These are phyloP conservation scores for Wasmannia auropunctata DNA, from an alignment of 1,140 invertebrate species.

Conservation along the genomic window DNA sequence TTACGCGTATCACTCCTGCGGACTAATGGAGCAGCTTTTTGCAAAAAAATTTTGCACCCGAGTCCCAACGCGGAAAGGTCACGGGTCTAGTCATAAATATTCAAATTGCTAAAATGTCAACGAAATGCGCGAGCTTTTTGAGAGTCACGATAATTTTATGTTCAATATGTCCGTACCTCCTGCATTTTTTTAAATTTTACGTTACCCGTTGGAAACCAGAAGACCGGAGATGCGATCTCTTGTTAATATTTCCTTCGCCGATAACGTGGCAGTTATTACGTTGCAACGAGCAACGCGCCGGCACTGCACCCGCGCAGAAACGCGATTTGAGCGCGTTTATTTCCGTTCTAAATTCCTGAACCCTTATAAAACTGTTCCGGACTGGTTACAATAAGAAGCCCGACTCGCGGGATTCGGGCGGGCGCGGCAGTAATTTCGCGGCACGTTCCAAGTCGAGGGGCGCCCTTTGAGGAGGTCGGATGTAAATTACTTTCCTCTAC, in stretches of 20 bases:
- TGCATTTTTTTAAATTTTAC: background rate
- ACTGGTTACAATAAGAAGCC: constrained; percentile 10
- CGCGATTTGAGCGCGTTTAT: constrained; percentile 19
- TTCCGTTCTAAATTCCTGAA: constrained; percentile 24
- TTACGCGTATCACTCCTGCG: background rate
- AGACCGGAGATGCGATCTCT: background rate
- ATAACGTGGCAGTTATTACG: background rate
- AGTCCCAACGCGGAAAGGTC: too few relatives aligned
- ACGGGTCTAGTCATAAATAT: background rate
- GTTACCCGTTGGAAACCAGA: background rate
- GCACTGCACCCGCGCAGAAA: background rate
- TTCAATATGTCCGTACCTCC: background rate
- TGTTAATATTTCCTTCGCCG: background rate
- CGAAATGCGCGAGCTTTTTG: background rate
- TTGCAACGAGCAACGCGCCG: background rate
- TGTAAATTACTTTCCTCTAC: constrained; percentile 52
- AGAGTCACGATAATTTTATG: background rate
- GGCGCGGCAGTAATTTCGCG: constrained; percentile 30
- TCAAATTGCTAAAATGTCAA: too few relatives aligned
- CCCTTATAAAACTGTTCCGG: constrained; percentile 13
- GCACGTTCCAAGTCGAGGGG: constrained; percentile 7
- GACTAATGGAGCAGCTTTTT: constrained; percentile 2
- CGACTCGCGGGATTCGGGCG: background rate
- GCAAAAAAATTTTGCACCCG: background rate
- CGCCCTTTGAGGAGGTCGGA: constrained; percentile 41